These are phyloP conservation scores for Mesorhabditis belari DNA, from an alignment of 2,888 invertebrate genomes.

Conservation along the genomic window DNA sequence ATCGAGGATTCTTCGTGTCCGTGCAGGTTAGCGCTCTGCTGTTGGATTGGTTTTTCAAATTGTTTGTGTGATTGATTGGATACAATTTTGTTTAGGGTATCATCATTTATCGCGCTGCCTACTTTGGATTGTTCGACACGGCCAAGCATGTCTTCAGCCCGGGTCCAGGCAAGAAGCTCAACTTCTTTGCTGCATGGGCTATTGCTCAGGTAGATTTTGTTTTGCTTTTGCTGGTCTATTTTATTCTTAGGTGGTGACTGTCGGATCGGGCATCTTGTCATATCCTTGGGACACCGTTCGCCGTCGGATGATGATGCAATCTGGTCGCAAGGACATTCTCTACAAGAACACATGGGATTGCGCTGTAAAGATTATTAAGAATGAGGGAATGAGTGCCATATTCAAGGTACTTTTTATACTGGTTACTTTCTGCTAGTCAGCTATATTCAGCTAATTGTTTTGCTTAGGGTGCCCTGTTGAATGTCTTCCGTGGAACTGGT, in stretches of 20 bases:
- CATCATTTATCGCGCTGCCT: slow-evolving; percentile 84
- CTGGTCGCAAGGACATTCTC: slow-evolving; percentile 76
- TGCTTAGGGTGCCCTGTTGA: too few relatives aligned
- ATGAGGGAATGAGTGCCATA: slow-evolving; percentile 78
- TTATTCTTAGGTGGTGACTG: slow-evolving; percentile 68
- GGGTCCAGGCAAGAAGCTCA: slow-evolving; percentile 86
- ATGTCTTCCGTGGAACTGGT: too few relatives aligned
- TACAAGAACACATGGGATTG: slow-evolving; percentile 90
- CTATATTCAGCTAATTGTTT: too few relatives aligned
- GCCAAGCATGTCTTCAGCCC: slow-evolving; percentile 80
- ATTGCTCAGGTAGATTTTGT: slow-evolving; percentile 57
- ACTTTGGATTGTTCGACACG: slow-evolving; percentile 92
- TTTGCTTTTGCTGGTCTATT: too few relatives aligned
- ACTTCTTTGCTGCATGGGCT: slow-evolving; percentile 83
- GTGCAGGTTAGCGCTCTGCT: too few relatives aligned
- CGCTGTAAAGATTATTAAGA: slow-evolving; percentile 76
- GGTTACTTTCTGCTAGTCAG: too few relatives aligned
- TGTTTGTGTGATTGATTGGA: too few relatives aligned
- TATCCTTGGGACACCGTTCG: too few relatives aligned
- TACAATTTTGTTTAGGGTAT: too few relatives aligned
- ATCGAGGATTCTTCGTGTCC: slow-evolving; percentile 83
- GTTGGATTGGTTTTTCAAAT: too few relatives aligned
- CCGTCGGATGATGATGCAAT: too few relatives aligned
- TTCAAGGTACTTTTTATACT: too few relatives aligned
- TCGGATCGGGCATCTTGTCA: slow-evolving; percentile 83